Conservation (phyloP, 2,797 vertebrate genomes). For the Mionectes olivaceus region DNA sequence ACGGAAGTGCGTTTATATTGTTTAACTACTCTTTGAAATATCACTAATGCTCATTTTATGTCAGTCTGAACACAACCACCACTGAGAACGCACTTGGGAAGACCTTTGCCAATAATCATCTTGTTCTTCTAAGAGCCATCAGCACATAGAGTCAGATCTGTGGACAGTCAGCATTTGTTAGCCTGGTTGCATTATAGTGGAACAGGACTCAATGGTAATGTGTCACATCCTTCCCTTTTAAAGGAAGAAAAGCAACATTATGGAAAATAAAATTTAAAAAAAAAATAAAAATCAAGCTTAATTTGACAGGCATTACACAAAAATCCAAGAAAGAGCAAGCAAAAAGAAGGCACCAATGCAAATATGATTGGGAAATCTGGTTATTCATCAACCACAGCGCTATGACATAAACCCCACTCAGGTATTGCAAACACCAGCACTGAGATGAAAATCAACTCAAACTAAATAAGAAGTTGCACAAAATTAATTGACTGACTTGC, state of each 20-base stretch:
- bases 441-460: background rate
- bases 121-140: background rate
- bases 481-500: background rate
- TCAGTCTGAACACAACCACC: background rate
- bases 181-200: rapidly evolving
- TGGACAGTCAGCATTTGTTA: background rate
- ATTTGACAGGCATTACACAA: background rate
- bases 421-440: background rate
- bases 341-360: background rate
- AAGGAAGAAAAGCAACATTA: background rate
- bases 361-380: background rate
- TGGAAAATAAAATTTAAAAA: background rate
- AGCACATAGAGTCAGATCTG: background rate
- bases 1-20: rapidly evolving
- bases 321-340: background rate
- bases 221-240: background rate
- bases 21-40: background rate
- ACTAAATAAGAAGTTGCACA: background rate
- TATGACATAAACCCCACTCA: background rate
- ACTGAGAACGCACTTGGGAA: background rate
- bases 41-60: rapidly evolving
- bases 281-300: background rate
- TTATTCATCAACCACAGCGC: background rate
- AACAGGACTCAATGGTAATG: rapidly evolving
- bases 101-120: background rate